A percentile compares a stretch with the other conserved stretches of the same genome.
These are phyloP conservation scores for Turnix velox DNA, from an alignment of 2,113 vertebrate species.

Conservation along the genomic window DNA sequence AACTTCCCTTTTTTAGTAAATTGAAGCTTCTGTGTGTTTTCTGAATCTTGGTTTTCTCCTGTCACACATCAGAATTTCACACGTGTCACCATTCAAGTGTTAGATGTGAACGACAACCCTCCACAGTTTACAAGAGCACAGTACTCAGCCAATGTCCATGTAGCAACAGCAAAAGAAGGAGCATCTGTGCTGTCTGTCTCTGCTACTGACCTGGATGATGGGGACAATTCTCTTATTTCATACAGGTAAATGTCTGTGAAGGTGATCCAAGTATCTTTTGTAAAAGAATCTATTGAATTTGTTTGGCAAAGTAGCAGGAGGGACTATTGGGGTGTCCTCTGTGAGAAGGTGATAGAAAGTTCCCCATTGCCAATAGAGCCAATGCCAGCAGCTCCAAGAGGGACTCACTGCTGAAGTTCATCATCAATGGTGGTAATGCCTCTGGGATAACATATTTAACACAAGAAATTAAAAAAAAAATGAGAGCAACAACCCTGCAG, in stretches of 20 bases:
- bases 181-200: slow-evolving; percentile 34
- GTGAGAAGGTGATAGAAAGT: neutral
- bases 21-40: neutral
- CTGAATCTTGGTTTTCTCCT: neutral
- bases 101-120: slow-evolving; percentile 73
- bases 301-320: neutral
- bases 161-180: slow-evolving; percentile 61
- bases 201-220: slow-evolving; percentile 67
- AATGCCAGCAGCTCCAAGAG: neutral
- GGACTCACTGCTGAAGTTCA: neutral
- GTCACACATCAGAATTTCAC: slow-evolving; percentile 69
- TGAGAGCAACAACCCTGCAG: neutral
- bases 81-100: slow-evolving; percentile 58
- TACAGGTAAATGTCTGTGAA: slow-evolving; percentile 64
- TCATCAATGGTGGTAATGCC: neutral
- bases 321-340: neutral
- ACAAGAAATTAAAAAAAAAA: too few relatives aligned
- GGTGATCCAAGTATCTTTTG: neutral
- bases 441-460: neutral
- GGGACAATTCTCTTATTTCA: slow-evolving; percentile 56
- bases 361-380: neutral
- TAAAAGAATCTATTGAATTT: neutral
- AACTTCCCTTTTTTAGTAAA: neutral
- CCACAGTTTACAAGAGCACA: slow-evolving; percentile 61
- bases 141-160: slow-evolving; percentile 20